Base-by-base conservation (phyloP, 2,113 vertebrate genomes). In the Grantiella picta region DNA sequence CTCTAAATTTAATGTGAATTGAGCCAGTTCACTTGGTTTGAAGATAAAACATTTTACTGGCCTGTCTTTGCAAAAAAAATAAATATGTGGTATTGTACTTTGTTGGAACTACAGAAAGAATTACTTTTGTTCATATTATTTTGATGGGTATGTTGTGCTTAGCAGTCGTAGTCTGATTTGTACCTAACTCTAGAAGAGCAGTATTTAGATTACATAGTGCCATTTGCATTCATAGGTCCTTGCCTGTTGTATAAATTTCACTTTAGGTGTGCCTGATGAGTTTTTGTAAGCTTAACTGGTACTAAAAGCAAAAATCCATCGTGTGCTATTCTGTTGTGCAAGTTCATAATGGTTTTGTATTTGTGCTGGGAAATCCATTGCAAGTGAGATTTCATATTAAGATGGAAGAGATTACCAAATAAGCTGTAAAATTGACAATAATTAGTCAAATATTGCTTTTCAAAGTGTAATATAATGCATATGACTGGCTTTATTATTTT, bases 11-110 rank as follows among this genome's bases (percentile, higher is more conserved):
- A 95, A 77, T 69, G 84, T 1, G 14, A 60, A 87, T 86, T 92
- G 88, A 98, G 70, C 86, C 87, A 81, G 90, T 97, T 94, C 66
- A 90, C 90, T 97, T 91, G 80, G 38, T 85, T 97, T 91, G 54
- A 87, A 77, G 75, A 78, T 6, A 59, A 94, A 90, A 44, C 22
- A 11, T 77, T 89, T 72, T 73, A 18, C 35, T 77, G 24, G 33
- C 85, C 59, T 49, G 13, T 10, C 72, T 85, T 77, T 82, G 38
- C 0, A 1, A 25, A 65, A 42, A 75, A 65, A 44, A 45, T 11
- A 22, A 28, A 64, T 31, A 45, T 9, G 13, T 52, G 19, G 27
- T 53, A 24, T 72, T 81, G 12, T 70, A 61, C 25, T 75, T 69
- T 4, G 18, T 78, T 56, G 75, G 61, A 89, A 69, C 81, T 85